Evolutionary conservation across 2,888 invertebrate species (phyloP), one percentile per base, ranked within the genome.

Genomic region (Lomographa bimaculata): DNA sequence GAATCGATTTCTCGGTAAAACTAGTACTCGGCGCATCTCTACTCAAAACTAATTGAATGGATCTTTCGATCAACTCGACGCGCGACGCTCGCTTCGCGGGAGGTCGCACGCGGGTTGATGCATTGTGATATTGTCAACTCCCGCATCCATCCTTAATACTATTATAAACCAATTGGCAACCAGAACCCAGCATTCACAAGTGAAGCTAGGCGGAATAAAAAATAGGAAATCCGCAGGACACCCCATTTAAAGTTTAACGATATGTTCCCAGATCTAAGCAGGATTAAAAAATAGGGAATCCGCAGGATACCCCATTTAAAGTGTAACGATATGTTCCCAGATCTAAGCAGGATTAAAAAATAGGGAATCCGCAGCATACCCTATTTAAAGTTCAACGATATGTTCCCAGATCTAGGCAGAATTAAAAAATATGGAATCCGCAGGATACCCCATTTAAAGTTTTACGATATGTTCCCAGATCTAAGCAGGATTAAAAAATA

Each of bases 11-110:
- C n/a, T n/a, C n/a, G n/a, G n/a, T n/a, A n/a, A n/a, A n/a, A n/a
- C n/a, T n/a, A n/a, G n/a, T n/a, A n/a, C n/a, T n/a, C n/a, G n/a
- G n/a, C n/a, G n/a, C n/a, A n/a, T n/a, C n/a, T 14, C 14, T 14
- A 14, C 14, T n/a, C 79, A 79, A 80, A 75, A 80, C 79, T 81
- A 77, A 71, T 68, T 69, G 70, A 66, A 70, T 70, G 69, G 73
- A 79, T 75, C 73, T 67, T 60, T 52, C 57, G 54, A 59, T 50
- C 36, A 55, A 59, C n/a, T n/a, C n/a, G n/a, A n/a, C n/a, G n/a
- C n/a, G n/a, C n/a, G n/a, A n/a, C n/a, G n/a, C n/a, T n/a, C n/a
- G n/a, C n/a, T n/a, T n/a, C 52, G 67, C 51, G 57, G 69, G 34
- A 5, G 25, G 35, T 16, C 16, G 10, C 16, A 9, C 7, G 25